These are phyloP conservation scores for Archocentrus centrarchus DNA, from an alignment of 2,113 vertebrate species.

Conservation along the genomic window DNA sequence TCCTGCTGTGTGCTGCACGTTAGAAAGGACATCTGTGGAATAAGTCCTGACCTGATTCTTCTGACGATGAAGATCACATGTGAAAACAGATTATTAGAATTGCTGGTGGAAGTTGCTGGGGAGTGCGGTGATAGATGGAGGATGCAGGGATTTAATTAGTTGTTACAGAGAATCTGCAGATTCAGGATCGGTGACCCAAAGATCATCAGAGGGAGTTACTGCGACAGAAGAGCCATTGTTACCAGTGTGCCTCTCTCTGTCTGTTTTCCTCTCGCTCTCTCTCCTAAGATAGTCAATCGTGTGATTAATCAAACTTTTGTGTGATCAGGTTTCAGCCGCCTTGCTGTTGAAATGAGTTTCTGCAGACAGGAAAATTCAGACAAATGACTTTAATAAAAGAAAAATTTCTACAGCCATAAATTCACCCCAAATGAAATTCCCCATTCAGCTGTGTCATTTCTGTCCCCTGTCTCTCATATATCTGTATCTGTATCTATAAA, in stretches of 20 bases:
- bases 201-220: background rate
- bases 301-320: slow-evolving; percentile 17
- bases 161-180: slow-evolving; percentile 5
- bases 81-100: background rate
- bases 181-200: slow-evolving; percentile 10
- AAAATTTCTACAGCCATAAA: background rate
- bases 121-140: slow-evolving; percentile 2
- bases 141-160: background rate
- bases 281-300: background rate
- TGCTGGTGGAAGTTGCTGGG: background rate
- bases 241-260: background rate
- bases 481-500: background rate
- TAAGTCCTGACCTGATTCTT: background rate
- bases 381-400: slow-evolving; percentile 20
- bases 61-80: background rate
- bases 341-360: slow-evolving; percentile 10
- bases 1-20: background rate
- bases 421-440: slow-evolving; percentile 12
- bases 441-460: background rate
- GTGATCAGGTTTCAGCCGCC: slow-evolving; percentile 5
- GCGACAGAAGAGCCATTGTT: background rate
- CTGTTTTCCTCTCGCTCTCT: background rate
- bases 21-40: background rate
- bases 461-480: accelerated
- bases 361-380: slow-evolving; percentile 5